Base-by-base conservation (phyloP, 2,113 vertebrate genomes). In the Leuciscus idus region DNA sequence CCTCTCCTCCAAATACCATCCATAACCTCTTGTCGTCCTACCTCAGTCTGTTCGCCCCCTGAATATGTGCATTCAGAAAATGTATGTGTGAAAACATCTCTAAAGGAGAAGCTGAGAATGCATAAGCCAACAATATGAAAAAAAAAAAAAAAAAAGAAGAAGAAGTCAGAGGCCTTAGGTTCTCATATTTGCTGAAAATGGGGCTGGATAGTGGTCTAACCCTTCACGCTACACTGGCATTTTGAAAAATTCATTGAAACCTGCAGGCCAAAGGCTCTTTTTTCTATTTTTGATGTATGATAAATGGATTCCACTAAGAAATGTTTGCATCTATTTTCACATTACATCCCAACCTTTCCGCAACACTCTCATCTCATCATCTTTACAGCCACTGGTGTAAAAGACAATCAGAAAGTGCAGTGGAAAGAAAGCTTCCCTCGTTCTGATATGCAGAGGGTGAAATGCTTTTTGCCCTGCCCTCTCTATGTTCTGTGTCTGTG, bases 251-350 rank as follows among this genome's bases (percentile, higher is more conserved):
- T 30, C 81, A 79, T 52, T 46, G 79, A 46, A 39, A 21, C 13
- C 12, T 80, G 48, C 50, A 26, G 48, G 62, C 50, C 81, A 73
- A 83, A 84, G 23, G 48, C 28, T 23, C 50, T 28, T 80, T 72
- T 80, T 72, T 77, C 84, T 33, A 78, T 28, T 66, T 78, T 52
- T 72, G 84, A 80, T 79, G 52, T 43, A 74, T 76, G 68, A 80
- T 80, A 57, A 88, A 88, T 85, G 77, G 66, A 77, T 74, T 85
- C 43, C 21, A 64, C 39, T 68, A 30, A 77, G 43, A 43, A 77
- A 64, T 77, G 57, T 73, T 85, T 57, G 21, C 12, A 21, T 66
- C 50, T 28, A 33, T 78, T 57, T 84, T 57, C 61, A 84, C 74
- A 68, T 77, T 84, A 70, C 33, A 79, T 33, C 23, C 57, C 59